phyloP scores from a whole-genome alignment of 1,140 invertebrate genomes.

The Rhyacophila brunnea region DNA sequence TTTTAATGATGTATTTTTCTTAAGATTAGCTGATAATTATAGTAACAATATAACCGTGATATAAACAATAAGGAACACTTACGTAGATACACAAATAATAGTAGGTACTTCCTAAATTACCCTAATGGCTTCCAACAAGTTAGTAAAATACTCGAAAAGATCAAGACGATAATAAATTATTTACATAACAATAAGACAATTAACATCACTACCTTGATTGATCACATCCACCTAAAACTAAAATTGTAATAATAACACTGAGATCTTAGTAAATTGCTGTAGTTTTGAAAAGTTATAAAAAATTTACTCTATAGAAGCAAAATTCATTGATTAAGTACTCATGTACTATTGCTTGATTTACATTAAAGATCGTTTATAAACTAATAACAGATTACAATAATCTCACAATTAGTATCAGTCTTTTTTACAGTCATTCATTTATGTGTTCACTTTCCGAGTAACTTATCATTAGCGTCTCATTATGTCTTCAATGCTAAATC shows the following conservation, averaged over 20 bases:
- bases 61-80: conserved; percentile 27
- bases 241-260: conserved; percentile 17
- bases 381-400: conserved; percentile 5
- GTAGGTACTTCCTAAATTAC: conserved; percentile 5
- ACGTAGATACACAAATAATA: conserved; percentile 12
- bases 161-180: conserved; percentile 6
- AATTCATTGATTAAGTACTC: too few species aligned
- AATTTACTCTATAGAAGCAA: not conserved
- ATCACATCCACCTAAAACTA: conserved; percentile 11
- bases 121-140: conserved; percentile 19
- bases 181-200: conserved; percentile 25
- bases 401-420: conserved; percentile 19
- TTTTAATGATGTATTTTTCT: not conserved
- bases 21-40: conserved; percentile 6
- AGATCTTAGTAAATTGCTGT: conserved; percentile 20
- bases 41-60: conserved; percentile 18
- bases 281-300: not conserved
- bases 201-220: conserved; percentile 30
- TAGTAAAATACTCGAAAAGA: not conserved
- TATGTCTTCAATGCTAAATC: conserved; percentile 73
- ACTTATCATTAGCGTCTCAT: conserved; percentile 60
- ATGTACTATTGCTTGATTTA: not conserved
- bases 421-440: conserved; percentile 21
- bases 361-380: conserved; percentile 3
- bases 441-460: not conserved